Evolutionary conservation across 2,888 invertebrate species (phyloP), one percentile per base, ranked within the genome.

Genomic region (Macropis europaea): DNA sequence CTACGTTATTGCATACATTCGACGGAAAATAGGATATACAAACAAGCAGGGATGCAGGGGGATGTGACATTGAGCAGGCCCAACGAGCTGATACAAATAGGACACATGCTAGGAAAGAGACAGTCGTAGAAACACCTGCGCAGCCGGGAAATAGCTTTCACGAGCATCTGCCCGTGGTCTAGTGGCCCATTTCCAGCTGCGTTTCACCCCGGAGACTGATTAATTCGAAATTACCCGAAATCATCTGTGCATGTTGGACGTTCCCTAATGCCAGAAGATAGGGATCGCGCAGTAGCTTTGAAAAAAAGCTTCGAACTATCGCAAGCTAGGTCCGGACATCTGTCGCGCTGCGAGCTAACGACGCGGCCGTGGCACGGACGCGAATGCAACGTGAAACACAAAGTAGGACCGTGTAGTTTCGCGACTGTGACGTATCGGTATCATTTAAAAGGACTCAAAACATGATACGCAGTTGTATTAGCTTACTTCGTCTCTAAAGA

Each of bases 151-250:
- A 77, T 68, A 56, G 32, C 47, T 28, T 56, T 17, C 24, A 28
- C 38, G 42, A 66, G 69, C 78, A 79, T 79, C 73, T 79, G 78
- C 19, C 24, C 47, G 38, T 30, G 47, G 52, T 64, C 67, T 61
- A 67, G 36, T 67, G 64, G 67, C 57, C 69, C 42, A 64, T 73
- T 70, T 76, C 50, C 79, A 78, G 64, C 79, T 77, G 77, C 48
- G 40, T 38, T 54, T 67, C 56, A 47, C 32, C 40, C 70, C 28
- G 26, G 48, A 59, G n/a, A 9, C 26, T 57, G 40, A 62, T 71
- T 62, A 59, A 61, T 73, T 54, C 36, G 30, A 53, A 63, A 73
- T 68, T 53, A 40, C 43, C 7, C n/a, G 45, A 60, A 50, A 73
- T 28, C 34, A 28, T 22, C n/a, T 26, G 17, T 40, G n/a, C 26